phyloP scores from a whole-genome alignment of 2,113 vertebrate genomes.

The Rousettus leschenaultii region DNA sequence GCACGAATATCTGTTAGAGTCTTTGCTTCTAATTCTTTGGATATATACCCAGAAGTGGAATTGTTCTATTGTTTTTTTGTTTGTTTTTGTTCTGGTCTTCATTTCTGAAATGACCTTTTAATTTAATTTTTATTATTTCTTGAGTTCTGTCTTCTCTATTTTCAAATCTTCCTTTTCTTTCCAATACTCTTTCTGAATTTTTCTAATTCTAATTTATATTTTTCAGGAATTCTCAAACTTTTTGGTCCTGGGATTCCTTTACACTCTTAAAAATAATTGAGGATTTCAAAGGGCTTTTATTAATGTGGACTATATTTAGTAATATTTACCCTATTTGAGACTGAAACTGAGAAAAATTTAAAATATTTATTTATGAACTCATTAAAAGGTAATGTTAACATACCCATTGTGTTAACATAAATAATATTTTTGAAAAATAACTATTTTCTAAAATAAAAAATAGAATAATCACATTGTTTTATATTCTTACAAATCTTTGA shows the following conservation, averaged over 20 bases:
- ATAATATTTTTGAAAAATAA: neutral
- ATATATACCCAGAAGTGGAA: neutral
- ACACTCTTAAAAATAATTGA: neutral
- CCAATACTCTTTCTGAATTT: neutral
- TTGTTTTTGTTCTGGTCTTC: neutral
- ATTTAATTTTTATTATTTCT: neutral
- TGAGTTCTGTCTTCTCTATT: neutral
- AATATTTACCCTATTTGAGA: neutral
- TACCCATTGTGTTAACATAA: neutral
- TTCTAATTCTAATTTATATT: neutral
- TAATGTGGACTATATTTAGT: neutral
- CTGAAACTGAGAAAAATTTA: neutral
- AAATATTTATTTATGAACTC: neutral
- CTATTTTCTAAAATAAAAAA: neutral
- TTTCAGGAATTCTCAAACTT: neutral
- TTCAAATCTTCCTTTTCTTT: conserved; percentile 18
- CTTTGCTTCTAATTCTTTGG: neutral
- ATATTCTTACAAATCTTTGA: neutral
- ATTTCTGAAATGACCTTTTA: neutral
- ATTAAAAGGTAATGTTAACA: neutral
- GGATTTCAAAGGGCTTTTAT: neutral
- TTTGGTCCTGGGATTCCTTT: neutral
- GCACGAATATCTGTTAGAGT: neutral
- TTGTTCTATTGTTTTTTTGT: neutral
- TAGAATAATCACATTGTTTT: neutral